Base-by-base conservation (phyloP, 2,888 invertebrate genomes). In the Lathronympha strigana region DNA sequence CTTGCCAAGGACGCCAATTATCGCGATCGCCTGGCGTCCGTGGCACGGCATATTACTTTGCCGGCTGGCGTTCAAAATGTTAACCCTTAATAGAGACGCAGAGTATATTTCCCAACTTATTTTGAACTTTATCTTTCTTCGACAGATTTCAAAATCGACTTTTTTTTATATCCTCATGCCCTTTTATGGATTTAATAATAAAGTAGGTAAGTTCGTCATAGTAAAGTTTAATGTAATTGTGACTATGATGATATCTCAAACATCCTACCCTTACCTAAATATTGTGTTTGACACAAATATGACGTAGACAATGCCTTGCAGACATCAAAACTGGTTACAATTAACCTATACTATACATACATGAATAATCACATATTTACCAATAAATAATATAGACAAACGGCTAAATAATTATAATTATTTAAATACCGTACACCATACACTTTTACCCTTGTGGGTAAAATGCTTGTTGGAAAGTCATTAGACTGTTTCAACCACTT, bases 281-380 rank as follows among this genome's bases (percentile, higher is more conserved):
- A 66, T 74, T 78, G 80, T 81, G 80, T 81, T 80, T 80, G 71
- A 81, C 81, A 81, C 80, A 79, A 74, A 78, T 74, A 79, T 76
- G 77, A 78, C 76, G 55, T 72, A 72, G 70, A 71, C 69, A 49
- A 63, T 66, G 61, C 53, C 66, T 66, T 49, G 61, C 38, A 61
- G 60, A 61, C 66, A 66, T 57, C 25, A 51, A 9, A 47, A 53
- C 51, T 19, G 66, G 60, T 61, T 49, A 61, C 54, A 61, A 60
- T 53, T 47, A 66, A 66, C 58, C 60, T 54, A 61, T 38, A 54
- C 25, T 57, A 57, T 57, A n/a, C 28, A 47, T 64, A 60, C 53
- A 64, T 58, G 57, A 53, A 64, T 45, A 45, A 64, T 36, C 51
- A 64, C 53, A 53, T 62, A 61, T 40, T 61, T 43, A 61, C 21